Percentiles rank a stretch among this genome's conserved stretches.
Evolutionary conservation across 2,888 invertebrate species (phyloP).

Genomic region (Sturmia bella): DNA sequence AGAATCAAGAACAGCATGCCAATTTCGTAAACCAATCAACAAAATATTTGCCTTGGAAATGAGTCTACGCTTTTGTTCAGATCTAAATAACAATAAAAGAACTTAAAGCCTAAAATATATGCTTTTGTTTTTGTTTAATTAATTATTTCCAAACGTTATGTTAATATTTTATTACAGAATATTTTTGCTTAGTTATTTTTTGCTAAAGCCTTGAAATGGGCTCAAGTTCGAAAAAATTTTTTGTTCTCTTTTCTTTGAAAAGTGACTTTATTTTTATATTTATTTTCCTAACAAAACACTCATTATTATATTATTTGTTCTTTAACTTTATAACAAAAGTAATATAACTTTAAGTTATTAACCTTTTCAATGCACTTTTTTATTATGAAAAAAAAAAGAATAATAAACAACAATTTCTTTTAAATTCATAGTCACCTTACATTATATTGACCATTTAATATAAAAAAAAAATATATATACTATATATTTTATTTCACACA

Average conservation of each 20-base stretch:
- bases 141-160: background rate
- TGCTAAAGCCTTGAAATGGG: background rate
- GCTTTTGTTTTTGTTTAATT: constrained; percentile 20
- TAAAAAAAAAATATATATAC: constrained; percentile 12
- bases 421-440: constrained; percentile 66
- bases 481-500: constrained; percentile 7
- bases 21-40: background rate
- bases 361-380: constrained; percentile 48
- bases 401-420: constrained; percentile 11
- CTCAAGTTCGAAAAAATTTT: background rate
- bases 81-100: background rate
- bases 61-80: constrained; percentile 15
- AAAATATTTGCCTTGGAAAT: constrained; percentile 10
- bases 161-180: constrained; percentile 1
- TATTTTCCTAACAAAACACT: background rate
- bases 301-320: background rate
- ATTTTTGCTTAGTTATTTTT: constrained; percentile 19
- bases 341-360: constrained; percentile 1
- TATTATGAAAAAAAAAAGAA: constrained; percentile 27
- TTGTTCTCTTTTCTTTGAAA: background rate
- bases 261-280: background rate
- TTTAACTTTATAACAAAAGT: too few relatives aligned
- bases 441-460: constrained; percentile 58
- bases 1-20: constrained; percentile 23
- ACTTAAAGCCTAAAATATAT: constrained; percentile 27